phyloP scores from a whole-genome alignment of 1,140 invertebrate species.

The Sitobion miscanthi region DNA sequence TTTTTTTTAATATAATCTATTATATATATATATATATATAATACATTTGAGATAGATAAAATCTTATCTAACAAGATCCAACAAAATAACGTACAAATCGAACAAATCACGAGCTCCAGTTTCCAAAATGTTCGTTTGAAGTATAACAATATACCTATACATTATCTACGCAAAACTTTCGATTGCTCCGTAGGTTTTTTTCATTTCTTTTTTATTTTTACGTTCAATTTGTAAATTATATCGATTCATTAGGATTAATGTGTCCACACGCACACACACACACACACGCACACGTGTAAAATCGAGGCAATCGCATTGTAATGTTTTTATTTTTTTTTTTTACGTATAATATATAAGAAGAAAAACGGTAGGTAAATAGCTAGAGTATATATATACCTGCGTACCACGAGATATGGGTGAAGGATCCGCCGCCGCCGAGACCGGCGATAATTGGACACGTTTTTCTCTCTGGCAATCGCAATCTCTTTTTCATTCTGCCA shows the following conservation, averaged over 20 bases:
- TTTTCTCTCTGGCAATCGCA: not conserved
- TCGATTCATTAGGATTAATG: not conserved
- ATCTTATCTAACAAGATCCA: not conserved
- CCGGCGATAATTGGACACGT: slow-evolving; percentile 30
- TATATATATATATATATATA: too few relatives aligned
- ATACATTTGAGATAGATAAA: not conserved
- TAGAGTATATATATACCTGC: not conserved
- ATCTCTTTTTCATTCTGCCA: slow-evolving; percentile 2
- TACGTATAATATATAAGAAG: not conserved
- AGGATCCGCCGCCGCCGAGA: not conserved
- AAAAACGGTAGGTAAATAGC: not conserved
- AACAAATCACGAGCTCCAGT: not conserved
- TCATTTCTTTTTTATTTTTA: not conserved
- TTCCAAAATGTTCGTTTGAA: not conserved
- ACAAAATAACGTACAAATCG: not conserved
- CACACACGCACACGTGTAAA: not conserved
- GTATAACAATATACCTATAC: not conserved
- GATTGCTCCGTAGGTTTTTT: not conserved
- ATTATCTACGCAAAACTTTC: not conserved
- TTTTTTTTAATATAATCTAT: too few relatives aligned
- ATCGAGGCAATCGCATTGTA: not conserved
- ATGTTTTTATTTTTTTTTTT: not conserved
- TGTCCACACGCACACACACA: not conserved
- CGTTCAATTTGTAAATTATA: slow-evolving; percentile 10
- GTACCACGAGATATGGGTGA: not conserved